Base-by-base conservation (phyloP, 2,888 invertebrate species). In the Bellardia pandia region DNA sequence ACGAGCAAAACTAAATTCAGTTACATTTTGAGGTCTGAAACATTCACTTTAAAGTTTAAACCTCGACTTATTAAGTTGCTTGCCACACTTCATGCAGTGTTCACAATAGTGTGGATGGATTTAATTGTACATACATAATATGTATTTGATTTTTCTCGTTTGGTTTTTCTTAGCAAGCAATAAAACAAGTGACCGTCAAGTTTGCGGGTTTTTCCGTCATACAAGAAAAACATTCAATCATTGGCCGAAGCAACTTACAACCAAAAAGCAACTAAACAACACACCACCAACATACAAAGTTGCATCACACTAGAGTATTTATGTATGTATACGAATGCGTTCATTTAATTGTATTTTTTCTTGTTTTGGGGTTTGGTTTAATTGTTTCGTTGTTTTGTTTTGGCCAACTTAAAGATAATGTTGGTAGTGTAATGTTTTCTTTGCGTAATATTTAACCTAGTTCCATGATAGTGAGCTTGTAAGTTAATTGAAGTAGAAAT, bases 391-490 rank as follows among this genome's bases (percentile, higher is more conserved):
- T 51, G 16, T 64, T 60, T 62, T 48, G 13, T 51, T 30, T 45
- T 58, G 71, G 42, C 58, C 64, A 58, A 56, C 64, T 48, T 75
- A 64, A 51, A 72, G 23, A 64, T 42, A 66, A 48, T 72, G 58
- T 71, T 60, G 9, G 37, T 64, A 48, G 5, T 64, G 37, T n/a
- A 16, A 48, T 40, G 1, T 64, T 40, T 45, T 45, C n/a, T 53
- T 85, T 85, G 60, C 78, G 81, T 51, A 87, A 87, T 45, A 71
- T 75, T 85, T 89, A 74, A 89, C 89, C 88, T 84, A 89, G 90
- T 90, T 90, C 91, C 91, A 90, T 91, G 91, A 91, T 91, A 91
- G 91, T 91, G 91, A 91, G 91, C 91, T 91, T 91, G 91, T 90
- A 86, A 86, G 62, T 79, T 88, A 88, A 90, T 85, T 89, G 89